phyloP scores from a whole-genome alignment of 2,113 vertebrate genomes.

The cattle (Bos taurus) region ARS-UCD2.0 NC_037331.1:112551501-112552000 shows the following conservation, averaged over 20 bases:
- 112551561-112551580: not conserved
- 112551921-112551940: not conserved
- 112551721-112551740: not conserved
- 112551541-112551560: not conserved
- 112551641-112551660: not conserved
- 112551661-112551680: not conserved
- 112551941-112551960: not conserved
- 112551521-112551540: not conserved
- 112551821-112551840: not conserved
- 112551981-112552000: not conserved
- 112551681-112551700: not conserved
- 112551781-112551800: not conserved
- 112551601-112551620: not conserved
- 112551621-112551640: rapidly evolving
- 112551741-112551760: not conserved
- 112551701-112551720: not conserved
- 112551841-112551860: not conserved
- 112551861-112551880: not conserved
- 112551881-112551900: not conserved
- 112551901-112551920: not conserved
- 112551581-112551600: not conserved
- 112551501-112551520: not conserved
- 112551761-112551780: not conserved
- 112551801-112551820: not conserved
- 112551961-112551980: not conserved